Evolutionary conservation across 2,113 vertebrate genomes (phyloP).

Genomic region (Diadophis punctatus): DNA sequence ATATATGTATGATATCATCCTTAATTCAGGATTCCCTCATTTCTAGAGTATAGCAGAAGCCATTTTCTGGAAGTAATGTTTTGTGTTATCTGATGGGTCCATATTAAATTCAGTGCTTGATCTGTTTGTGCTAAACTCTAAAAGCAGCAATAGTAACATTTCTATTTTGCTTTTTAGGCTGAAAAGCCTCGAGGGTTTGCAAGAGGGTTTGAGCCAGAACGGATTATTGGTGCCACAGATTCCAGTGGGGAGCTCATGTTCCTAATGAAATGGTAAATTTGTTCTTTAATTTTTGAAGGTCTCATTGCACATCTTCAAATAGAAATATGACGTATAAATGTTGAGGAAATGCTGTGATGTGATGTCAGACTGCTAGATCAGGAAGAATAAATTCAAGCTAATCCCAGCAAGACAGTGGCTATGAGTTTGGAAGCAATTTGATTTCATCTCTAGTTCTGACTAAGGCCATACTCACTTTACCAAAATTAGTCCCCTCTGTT

Average conservation of each 20-base stretch:
- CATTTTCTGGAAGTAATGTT: background rate
- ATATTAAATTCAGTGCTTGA: background rate
- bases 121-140: background rate
- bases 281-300: constrained; percentile 11
- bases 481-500: background rate
- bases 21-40: background rate
- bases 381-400: background rate
- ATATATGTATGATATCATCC: background rate
- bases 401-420: background rate
- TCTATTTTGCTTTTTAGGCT: constrained; percentile 69
- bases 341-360: background rate
- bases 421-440: background rate
- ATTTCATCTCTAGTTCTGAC: background rate
- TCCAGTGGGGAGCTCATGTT: constrained; percentile 99
- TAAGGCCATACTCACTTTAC: background rate
- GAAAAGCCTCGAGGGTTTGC: constrained; percentile 94
- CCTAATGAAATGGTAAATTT: constrained; percentile 97
- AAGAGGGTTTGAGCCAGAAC: constrained; percentile 89
- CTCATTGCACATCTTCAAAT: background rate
- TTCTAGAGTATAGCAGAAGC: background rate
- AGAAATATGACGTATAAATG: background rate
- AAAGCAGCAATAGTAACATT: background rate
- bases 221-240: constrained; percentile 98
- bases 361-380: background rate
- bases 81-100: background rate